These are phyloP conservation scores for Xestia rhomboidea DNA, from an alignment of 2,888 invertebrate species.

Conservation along the genomic window DNA sequence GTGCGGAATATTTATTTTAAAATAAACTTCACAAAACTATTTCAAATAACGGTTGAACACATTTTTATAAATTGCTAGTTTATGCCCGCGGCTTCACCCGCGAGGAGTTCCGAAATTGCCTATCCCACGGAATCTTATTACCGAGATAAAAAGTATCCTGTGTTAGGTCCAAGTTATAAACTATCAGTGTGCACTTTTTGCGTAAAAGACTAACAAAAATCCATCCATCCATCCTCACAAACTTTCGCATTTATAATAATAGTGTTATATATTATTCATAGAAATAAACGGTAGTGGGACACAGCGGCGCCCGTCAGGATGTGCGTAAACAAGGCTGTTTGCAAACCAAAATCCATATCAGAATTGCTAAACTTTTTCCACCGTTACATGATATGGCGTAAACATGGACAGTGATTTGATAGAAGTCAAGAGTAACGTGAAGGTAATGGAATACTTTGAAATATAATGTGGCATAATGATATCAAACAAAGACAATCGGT, in stretches of 20 bases:
- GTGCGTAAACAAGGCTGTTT: slow-evolving; percentile 71
- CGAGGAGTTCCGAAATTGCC: neutral
- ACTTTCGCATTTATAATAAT: neutral
- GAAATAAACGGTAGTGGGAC: slow-evolving; percentile 52
- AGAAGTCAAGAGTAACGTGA: slow-evolving; percentile 33
- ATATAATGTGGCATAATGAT: slow-evolving; percentile 10
- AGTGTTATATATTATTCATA: slow-evolving; percentile 56
- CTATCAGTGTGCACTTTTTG: neutral
- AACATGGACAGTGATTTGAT: slow-evolving; percentile 41
- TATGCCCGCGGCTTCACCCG: neutral
- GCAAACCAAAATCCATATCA: slow-evolving; percentile 70
- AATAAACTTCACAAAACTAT: slow-evolving; percentile 33
- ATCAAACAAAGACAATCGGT: neutral
- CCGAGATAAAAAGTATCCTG: neutral
- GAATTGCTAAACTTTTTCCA: slow-evolving; percentile 55
- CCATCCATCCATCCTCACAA: neutral
- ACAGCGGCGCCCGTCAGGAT: slow-evolving; percentile 54
- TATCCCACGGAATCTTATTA: neutral
- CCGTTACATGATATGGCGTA: slow-evolving; percentile 33
- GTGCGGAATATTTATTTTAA: slow-evolving; percentile 44
- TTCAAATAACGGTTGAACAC: slow-evolving; percentile 16
- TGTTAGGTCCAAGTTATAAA: neutral
- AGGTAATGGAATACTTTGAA: slow-evolving; percentile 33
- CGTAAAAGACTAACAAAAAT: neutral
- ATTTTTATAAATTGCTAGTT: slow-evolving; percentile 6